Percentiles rank a stretch among this genome's conserved stretches.
These are phyloP conservation scores for Schizopygopsis pylzovi DNA, from an alignment of 2,797 vertebrate species.

Conservation along the genomic window DNA sequence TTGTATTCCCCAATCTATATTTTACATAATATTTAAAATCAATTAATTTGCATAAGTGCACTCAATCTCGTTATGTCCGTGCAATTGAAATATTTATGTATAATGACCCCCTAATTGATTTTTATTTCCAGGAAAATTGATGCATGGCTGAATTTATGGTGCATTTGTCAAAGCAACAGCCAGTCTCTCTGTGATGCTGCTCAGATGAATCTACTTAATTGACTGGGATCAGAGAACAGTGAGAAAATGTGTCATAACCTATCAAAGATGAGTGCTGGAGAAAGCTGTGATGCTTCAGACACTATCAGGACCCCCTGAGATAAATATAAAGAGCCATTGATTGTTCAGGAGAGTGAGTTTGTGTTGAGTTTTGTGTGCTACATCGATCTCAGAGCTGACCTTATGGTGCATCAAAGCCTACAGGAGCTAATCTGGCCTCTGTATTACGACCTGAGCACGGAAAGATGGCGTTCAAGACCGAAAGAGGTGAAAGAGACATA, in stretches of 20 bases:
- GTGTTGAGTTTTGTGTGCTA: constrained; percentile 72
- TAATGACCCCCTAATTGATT: constrained; percentile 24
- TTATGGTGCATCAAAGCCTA: constrained; percentile 93
- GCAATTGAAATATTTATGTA: constrained; percentile 33
- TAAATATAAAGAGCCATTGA: constrained; percentile 87
- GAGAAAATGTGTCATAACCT: constrained; percentile 68
- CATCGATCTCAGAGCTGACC: constrained; percentile 92
- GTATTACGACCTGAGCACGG: constrained; percentile 83
- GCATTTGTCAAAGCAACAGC: constrained; percentile 48
- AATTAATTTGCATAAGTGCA: constrained; percentile 17
- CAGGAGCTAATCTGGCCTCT: constrained; percentile 91
- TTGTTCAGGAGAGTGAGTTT: constrained; percentile 85
- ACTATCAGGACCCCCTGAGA: constrained; percentile 88
- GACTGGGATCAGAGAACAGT: constrained; percentile 66
- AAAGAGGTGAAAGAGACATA: constrained; percentile 39
- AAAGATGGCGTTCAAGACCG: constrained; percentile 70
- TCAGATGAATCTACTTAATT: constrained; percentile 49
- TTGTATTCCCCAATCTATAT: not conserved
- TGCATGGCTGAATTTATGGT: constrained; percentile 29
- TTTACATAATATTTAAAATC: constrained; percentile 10
- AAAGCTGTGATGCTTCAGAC: constrained; percentile 85
- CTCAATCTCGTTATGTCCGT: not conserved
- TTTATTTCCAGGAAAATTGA: constrained; percentile 29
- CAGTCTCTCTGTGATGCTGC: constrained; percentile 27
- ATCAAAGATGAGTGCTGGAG: constrained; percentile 81